Evolutionary conservation across 2,113 vertebrate species (phyloP).

Genomic region (Bos javanicus): DNA sequence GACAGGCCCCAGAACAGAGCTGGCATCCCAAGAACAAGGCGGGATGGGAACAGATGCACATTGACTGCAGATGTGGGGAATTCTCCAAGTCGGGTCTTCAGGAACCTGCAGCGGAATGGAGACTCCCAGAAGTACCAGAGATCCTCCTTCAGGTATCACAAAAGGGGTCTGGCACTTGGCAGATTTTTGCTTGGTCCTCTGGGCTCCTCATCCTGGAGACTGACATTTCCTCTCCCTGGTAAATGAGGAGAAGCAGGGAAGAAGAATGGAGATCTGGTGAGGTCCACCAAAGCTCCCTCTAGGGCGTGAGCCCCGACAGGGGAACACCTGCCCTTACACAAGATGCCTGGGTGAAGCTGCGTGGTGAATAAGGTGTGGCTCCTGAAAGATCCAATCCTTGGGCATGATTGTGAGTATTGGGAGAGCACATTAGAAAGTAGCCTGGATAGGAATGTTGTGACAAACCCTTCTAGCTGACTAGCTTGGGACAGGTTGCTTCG

Average conservation of each 20-base stretch:
- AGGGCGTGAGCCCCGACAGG: background rate
- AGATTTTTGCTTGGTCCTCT: background rate
- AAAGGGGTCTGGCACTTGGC: background rate
- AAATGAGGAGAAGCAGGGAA: background rate
- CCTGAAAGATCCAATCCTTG: background rate
- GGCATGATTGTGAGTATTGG: background rate
- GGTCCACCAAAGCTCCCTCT: background rate
- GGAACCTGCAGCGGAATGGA: background rate
- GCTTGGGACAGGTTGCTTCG: background rate
- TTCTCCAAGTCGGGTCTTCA: background rate
- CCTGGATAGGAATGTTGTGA: background rate
- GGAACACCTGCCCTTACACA: background rate
- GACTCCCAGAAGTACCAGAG: background rate
- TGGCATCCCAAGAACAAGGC: background rate
- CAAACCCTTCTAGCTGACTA: background rate
- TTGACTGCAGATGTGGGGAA: background rate
- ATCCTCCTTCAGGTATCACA: background rate
- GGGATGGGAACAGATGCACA: background rate
- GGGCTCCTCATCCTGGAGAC: background rate
- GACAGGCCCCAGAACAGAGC: background rate
- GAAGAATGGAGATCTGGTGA: background rate
- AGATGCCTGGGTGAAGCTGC: background rate
- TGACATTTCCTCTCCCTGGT: background rate
- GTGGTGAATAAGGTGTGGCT: background rate
- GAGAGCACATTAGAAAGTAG: background rate